Percentiles rank a stretch among this genome's conserved stretches.
Conservation (phyloP, 2,797 vertebrate genomes). For the Pangasius sanitwongsei region DNA sequence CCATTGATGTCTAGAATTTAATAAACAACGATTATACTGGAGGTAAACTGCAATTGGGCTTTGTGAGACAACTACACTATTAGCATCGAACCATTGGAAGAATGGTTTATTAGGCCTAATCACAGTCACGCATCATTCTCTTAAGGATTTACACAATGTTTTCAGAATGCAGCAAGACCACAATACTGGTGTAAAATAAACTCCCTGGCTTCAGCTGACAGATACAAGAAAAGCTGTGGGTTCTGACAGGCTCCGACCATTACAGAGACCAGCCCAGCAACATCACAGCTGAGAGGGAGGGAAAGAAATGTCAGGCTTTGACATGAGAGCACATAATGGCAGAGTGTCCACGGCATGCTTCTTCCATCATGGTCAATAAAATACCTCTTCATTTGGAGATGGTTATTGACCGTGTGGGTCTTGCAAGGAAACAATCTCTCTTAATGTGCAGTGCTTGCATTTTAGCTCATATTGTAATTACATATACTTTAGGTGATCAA, state of each 20-base stretch:
- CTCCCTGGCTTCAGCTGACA: background rate
- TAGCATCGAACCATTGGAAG: conserved; percentile 2
- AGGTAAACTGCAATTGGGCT: conserved; percentile 13
- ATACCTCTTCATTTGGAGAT: conserved; percentile 50
- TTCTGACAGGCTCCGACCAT: conserved; percentile 16
- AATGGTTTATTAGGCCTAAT: conserved; percentile 2
- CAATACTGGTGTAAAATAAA: background rate
- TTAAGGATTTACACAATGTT: background rate
- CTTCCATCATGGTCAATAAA: conserved; percentile 55
- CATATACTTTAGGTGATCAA: conserved; percentile 44
- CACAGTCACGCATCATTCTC: background rate
- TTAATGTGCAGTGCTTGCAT: conserved; percentile 45
- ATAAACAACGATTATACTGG: conserved; percentile 18
- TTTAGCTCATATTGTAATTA: conserved; percentile 50
- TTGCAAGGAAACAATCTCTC: conserved; percentile 37
- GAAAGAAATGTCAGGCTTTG: conserved; percentile 46
- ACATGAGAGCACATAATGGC: conserved; percentile 44
- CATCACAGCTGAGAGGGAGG: conserved; percentile 15
- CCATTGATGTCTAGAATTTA: background rate
- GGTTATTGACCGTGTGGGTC: conserved; percentile 41
- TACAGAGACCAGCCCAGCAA: conserved; percentile 31
- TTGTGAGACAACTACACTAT: conserved; percentile 26
- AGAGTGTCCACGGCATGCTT: conserved; percentile 35
- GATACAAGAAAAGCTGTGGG: background rate
- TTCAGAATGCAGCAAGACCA: background rate